Conservation (phyloP, 2,797 vertebrate species). For the Varecia variegata region DNA sequence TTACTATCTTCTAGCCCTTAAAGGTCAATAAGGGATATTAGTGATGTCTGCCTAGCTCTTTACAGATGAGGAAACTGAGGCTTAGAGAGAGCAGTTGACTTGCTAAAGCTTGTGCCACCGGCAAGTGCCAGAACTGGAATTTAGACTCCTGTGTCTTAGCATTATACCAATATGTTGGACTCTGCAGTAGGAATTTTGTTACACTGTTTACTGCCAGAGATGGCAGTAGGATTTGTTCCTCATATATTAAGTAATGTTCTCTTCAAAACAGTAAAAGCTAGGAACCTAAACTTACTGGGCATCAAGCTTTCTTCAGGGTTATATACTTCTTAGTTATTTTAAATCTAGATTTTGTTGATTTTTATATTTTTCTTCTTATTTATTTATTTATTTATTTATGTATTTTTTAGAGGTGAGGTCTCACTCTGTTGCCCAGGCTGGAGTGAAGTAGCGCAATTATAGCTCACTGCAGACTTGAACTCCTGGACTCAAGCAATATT, state of each 20-base stretch:
- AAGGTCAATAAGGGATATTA: background rate
- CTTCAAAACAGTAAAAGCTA: background rate
- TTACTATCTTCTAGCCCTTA: background rate
- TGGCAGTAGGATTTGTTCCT: background rate
- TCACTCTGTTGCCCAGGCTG: too few relatives aligned
- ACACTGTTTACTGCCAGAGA: background rate
- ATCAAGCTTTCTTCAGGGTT: constrained; percentile 8
- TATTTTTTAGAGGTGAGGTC: too few relatives aligned
- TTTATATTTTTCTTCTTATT: background rate
- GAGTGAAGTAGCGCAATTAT: too few relatives aligned
- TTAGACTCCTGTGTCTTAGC: background rate
- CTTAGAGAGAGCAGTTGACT: background rate
- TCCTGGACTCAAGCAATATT: too few relatives aligned
- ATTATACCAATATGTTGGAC: background rate
- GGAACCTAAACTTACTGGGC: background rate
- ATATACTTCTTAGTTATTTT: background rate
- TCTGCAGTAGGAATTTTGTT: background rate
- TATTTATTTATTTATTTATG: too few relatives aligned
- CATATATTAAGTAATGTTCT: background rate
- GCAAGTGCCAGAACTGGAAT: background rate
- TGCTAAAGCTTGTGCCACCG: background rate
- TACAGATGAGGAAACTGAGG: background rate
- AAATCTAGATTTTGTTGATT: background rate
- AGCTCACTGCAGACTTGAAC: too few relatives aligned
- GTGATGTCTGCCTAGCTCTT: background rate